Conservation (phyloP, 2,113 vertebrate species). For the Malurus cyaneus region DNA sequence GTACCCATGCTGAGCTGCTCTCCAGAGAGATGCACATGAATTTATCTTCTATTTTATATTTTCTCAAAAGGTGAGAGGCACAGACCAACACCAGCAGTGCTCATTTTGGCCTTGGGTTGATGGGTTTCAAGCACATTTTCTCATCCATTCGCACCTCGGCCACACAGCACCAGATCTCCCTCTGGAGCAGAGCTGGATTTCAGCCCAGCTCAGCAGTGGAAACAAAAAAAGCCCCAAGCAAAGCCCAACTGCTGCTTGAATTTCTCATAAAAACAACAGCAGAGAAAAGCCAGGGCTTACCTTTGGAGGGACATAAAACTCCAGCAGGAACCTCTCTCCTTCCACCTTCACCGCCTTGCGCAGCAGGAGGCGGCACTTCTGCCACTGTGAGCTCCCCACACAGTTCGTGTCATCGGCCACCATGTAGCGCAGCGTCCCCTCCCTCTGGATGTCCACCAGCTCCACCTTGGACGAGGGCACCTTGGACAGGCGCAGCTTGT, state of each 20-base stretch:
- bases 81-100: background rate
- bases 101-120: background rate
- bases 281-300: slow-evolving; percentile 62
- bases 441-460: slow-evolving; percentile 92
- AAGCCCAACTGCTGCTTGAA: background rate
- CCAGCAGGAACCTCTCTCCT: slow-evolving; percentile 89
- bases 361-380: slow-evolving; percentile 93
- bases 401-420: slow-evolving; percentile 92
- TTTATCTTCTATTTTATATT: background rate
- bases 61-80: background rate
- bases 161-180: background rate
- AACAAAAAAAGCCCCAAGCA: background rate
- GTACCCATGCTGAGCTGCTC: accelerated
- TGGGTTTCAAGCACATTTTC: background rate
- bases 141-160: accelerated
- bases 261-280: background rate
- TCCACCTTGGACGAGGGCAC: slow-evolving; percentile 87
- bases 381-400: slow-evolving; percentile 89
- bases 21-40: background rate
- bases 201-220: background rate
- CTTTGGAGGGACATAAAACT: slow-evolving; percentile 97
- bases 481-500: slow-evolving; percentile 85
- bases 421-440: slow-evolving; percentile 93
- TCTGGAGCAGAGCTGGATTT: background rate
- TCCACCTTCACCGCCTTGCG: slow-evolving; percentile 84